phyloP scores from a whole-genome alignment of 1,140 invertebrate genomes.

The Eupristina koningsbergeri region DNA sequence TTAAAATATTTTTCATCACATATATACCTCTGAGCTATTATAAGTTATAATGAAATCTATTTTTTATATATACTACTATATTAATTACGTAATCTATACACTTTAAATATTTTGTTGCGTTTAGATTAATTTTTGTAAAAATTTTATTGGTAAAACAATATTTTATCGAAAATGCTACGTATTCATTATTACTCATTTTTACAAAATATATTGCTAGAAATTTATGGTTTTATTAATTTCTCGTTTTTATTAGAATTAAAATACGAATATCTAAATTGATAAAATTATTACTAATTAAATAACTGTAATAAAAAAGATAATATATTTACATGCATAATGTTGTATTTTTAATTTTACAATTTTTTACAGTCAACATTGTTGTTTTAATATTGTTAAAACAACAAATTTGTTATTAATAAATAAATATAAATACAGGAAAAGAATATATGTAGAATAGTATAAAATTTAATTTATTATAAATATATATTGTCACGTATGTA shows the following conservation, averaged over 20 bases:
- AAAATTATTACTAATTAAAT: not conserved
- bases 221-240: too few relatives aligned
- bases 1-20: not conserved
- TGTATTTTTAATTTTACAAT: not conserved
- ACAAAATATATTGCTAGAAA: too few relatives aligned
- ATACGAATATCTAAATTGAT: not conserved
- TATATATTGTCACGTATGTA: not conserved
- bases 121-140: not conserved
- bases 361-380: not conserved
- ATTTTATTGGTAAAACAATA: not conserved
- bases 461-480: not conserved
- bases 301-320: not conserved
- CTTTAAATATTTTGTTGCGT: not conserved
- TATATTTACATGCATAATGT: slow-evolving; percentile 3
- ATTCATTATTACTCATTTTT: too few relatives aligned
- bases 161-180: not conserved
- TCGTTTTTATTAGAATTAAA: not conserved
- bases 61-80: not conserved
- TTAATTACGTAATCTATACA: not conserved
- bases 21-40: not conserved
- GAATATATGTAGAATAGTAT: not conserved
- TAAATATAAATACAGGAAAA: not conserved
- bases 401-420: not conserved
- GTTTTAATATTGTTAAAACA: not conserved
- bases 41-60: not conserved